Percentiles rank a stretch among this genome's conserved stretches.
These are phyloP conservation scores for Taurulus bubalis DNA, from an alignment of 2,113 vertebrate genomes.

Conservation along the genomic window DNA sequence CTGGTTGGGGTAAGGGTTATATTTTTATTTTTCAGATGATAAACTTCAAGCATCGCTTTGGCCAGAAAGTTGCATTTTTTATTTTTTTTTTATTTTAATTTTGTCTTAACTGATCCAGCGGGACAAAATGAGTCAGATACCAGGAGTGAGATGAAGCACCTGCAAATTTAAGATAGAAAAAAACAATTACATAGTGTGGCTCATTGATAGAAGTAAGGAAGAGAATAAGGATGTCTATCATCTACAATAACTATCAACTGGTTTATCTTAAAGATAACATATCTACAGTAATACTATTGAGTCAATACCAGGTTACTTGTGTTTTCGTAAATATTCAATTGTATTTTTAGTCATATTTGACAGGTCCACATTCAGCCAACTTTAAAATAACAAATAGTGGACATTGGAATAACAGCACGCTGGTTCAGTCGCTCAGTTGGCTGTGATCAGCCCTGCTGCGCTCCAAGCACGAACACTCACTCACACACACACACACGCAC, in stretches of 20 bases:
- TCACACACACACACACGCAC: conserved; percentile 18
- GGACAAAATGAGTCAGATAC: not conserved
- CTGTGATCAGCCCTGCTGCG: conserved; percentile 27
- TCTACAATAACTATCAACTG: not conserved
- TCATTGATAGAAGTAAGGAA: not conserved
- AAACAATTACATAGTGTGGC: not conserved
- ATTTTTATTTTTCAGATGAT: conserved; percentile 20
- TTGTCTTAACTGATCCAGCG: conserved; percentile 11
- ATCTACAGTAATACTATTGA: not conserved
- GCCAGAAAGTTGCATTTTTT: not conserved
- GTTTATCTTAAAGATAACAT: not conserved
- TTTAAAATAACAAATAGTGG: conserved; percentile 20
- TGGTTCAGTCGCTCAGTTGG: conserved; percentile 17
- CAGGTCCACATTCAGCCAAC: not conserved
- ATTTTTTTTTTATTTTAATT: conserved; percentile 6
- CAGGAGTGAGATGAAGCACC: not conserved
- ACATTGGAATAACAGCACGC: conserved; percentile 21
- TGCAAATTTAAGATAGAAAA: conserved; percentile 2
- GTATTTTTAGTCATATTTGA: not conserved
- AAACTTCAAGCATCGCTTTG: conserved; percentile 17
- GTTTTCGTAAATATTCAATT: not conserved
- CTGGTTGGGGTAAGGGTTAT: not conserved
- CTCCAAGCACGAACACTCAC: conserved; percentile 13
- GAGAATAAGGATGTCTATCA: not conserved
- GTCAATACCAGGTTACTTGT: not conserved